Evolutionary conservation across 2,797 vertebrate genomes (phyloP), one percentile per base, ranked within the genome.

Genomic region (Gambusia yucatana): DNA sequence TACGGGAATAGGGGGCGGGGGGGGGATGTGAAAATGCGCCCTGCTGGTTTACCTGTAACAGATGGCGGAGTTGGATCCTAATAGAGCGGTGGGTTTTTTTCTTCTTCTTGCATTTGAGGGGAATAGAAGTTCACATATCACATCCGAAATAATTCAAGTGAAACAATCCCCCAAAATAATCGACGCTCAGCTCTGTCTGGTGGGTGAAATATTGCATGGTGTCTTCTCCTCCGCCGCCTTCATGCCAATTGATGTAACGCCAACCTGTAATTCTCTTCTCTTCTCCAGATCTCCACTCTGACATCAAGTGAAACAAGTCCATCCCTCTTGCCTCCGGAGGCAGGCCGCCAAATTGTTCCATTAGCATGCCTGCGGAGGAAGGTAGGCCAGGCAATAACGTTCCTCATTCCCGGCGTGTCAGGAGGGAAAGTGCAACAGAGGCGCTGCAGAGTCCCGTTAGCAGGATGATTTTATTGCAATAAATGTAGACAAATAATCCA

Each of bases 271-370:
- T 92, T 93, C 91, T 88, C 90, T 65, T 76, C 91, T 88, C 91
- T 84, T 85, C 87, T 91, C 88, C 86, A 86, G 85, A 91, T 92
- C 85, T 83, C 87, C 83, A 87, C 86, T 84, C 89, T 88, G 93
- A 93, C 91, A 93, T 89, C 92, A 89, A 93, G 88, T 86, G 85
- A 94, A 93, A 93, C 92, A 93, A 92, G 91, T 92, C 92, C 92
- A 91, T 93, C 90, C 90, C 87, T 92, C 91, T 86, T 87, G 89
- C 89, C 91, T 91, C 84, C 73, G n/a, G 87, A 91, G 93, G 89
- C 89, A 80, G 72, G 89, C 89, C 91, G 88, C 91, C 93, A 93
- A 94, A 94, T 82, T 79, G 85, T 92, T 91, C 91, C 89, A 94
- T 94, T 93, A 93, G 91, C 91, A 90, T 91, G 87, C 84, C 92